phyloP scores from a whole-genome alignment of 2,888 invertebrate species.

The Papilio gigon region DNA sequence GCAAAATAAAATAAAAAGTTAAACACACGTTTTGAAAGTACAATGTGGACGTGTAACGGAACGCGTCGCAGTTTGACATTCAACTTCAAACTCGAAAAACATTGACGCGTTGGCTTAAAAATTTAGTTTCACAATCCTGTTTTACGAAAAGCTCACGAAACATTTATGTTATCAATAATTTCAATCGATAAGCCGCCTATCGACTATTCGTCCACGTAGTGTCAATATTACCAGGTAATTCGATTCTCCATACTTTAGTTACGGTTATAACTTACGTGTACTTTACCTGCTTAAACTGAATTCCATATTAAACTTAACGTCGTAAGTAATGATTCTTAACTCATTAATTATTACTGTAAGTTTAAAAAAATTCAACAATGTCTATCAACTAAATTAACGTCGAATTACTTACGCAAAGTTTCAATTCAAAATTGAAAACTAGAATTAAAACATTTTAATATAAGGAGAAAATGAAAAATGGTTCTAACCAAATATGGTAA shows the following conservation, averaged over 20 bases:
- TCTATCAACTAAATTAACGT: too few species aligned
- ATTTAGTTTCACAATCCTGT: slow-evolving; percentile 38
- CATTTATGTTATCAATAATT: slow-evolving; percentile 58
- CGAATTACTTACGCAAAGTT: too few species aligned
- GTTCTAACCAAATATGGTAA: not conserved
- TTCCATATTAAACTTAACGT: not conserved
- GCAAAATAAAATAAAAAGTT: not conserved
- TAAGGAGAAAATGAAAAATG: not conserved
- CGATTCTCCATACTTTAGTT: slow-evolving; percentile 54
- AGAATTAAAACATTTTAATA: not conserved
- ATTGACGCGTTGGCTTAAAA: slow-evolving; percentile 43
- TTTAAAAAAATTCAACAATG: not conserved
- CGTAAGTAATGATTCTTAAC: not conserved
- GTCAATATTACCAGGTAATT: slow-evolving; percentile 60
- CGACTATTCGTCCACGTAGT: slow-evolving; percentile 65
- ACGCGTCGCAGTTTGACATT: slow-evolving; percentile 8
- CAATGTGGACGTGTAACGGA: slow-evolving; percentile 19
- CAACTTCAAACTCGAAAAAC: slow-evolving; percentile 37
- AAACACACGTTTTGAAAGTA: not conserved
- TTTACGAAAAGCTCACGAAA: slow-evolving; percentile 36
- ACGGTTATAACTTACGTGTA: slow-evolving; percentile 45
- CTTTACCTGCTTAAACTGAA: slow-evolving; percentile 16
- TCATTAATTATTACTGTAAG: too few species aligned
- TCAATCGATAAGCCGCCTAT: slow-evolving; percentile 66
- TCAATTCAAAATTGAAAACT: too few species aligned